Conservation (phyloP, 2,888 invertebrate genomes). For the Scaptomyza caliginosa region DNA sequence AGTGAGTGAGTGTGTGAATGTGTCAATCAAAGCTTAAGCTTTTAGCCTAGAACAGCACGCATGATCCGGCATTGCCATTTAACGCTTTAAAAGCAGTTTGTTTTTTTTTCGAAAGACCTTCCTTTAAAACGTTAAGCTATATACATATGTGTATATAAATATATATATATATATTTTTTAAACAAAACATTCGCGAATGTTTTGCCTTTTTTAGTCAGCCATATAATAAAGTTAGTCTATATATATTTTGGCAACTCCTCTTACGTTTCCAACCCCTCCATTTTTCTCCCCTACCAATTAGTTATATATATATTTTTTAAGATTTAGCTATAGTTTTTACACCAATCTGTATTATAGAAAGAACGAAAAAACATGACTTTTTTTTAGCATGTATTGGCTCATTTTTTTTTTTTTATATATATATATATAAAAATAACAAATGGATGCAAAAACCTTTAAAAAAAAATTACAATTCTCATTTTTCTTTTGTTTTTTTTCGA, state of each 20-base stretch:
- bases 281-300: not conserved
- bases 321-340: conserved; percentile 35
- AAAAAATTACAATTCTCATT: not conserved
- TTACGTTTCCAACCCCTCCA: not conserved
- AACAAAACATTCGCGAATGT: conserved; percentile 24
- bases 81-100: conserved; percentile 27
- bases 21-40: not conserved
- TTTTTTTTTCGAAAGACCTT: not conserved
- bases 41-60: too few species aligned
- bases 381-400: conserved; percentile 16
- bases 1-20: not conserved
- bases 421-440: conserved; percentile 30
- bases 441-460: not conserved
- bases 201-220: conserved; percentile 50
- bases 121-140: conserved; percentile 2
- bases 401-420: not conserved
- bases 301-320: conserved; percentile 29
- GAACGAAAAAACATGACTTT: conserved; percentile 21
- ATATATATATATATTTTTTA: not conserved
- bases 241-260: conserved; percentile 9
- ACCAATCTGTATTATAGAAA: conserved; percentile 39
- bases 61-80: too few species aligned
- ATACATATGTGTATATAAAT: conserved; percentile 1
- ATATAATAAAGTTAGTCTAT: conserved; percentile 7
- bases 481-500: not conserved